Conservation (phyloP, 2,113 vertebrate species). For the Plecotus auritus region DNA sequence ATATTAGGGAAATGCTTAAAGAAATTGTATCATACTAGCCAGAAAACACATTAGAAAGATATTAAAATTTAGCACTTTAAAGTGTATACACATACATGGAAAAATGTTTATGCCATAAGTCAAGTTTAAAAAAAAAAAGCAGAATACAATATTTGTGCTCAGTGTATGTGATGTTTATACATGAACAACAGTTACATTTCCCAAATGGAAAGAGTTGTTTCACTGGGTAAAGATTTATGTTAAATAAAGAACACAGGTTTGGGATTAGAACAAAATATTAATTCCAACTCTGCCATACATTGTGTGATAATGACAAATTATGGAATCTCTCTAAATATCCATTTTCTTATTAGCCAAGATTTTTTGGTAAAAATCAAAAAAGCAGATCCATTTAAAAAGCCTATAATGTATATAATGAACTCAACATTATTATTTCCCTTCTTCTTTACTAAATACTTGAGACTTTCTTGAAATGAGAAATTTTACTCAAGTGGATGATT, state of each 20-base stretch:
- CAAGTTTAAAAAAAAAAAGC: not conserved
- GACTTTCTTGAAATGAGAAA: not conserved
- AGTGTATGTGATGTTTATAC: not conserved
- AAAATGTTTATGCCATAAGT: slow-evolving; percentile 5
- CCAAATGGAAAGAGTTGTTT: not conserved
- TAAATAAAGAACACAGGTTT: not conserved
- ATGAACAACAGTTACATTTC: not conserved
- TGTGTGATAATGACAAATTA: not conserved
- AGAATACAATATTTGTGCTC: not conserved
- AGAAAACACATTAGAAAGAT: not conserved
- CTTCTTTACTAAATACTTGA: not conserved
- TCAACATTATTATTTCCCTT: not conserved
- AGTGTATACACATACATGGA: not conserved
- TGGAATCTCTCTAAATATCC: not conserved
- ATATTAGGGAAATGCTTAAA: not conserved
- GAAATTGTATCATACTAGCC: not conserved
- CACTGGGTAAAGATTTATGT: not conserved
- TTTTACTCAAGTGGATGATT: not conserved
- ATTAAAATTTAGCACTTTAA: slow-evolving; percentile 5
- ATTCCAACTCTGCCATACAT: not conserved
- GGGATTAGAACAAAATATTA: not conserved
- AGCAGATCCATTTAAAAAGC: not conserved
- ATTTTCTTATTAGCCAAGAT: not conserved
- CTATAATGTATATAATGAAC: not conserved
- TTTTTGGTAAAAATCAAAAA: not conserved